Conservation (phyloP, 2,797 vertebrate genomes). For the Cuniculus paca region DNA sequence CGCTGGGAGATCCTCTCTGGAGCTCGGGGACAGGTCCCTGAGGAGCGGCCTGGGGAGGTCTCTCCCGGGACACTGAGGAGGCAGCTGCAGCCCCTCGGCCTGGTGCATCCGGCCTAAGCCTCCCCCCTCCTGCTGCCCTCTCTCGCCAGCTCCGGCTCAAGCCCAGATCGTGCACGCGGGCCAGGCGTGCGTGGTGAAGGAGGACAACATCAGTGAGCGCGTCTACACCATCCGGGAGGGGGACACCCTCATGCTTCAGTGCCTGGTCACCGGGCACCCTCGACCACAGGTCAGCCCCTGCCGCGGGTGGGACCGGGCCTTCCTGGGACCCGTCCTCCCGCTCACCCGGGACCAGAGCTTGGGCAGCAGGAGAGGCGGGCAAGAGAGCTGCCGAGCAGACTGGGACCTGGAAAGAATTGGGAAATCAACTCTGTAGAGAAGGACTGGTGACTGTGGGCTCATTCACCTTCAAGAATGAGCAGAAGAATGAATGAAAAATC, state of each 20-base stretch:
- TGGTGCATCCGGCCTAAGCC: conserved; percentile 27
- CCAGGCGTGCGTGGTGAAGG: conserved; percentile 98
- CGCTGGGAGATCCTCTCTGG: background rate
- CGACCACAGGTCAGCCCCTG: conserved; percentile 93
- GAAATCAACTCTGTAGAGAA: conserved; percentile 2
- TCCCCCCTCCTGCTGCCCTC: background rate
- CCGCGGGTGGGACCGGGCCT: background rate
- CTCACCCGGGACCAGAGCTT: background rate
- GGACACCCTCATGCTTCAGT: conserved; percentile 96
- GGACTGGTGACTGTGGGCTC: background rate
- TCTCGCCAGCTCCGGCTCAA: conserved; percentile 94
- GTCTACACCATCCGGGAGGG: conserved; percentile 99
- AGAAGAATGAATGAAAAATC: background rate
- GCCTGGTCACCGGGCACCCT: conserved; percentile 97
- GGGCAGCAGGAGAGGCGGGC: background rate
- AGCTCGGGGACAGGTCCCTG: background rate
- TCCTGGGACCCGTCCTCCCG: background rate
- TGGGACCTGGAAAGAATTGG: background rate
- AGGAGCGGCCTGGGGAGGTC: background rate
- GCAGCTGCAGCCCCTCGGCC: background rate
- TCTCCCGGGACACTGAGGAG: background rate
- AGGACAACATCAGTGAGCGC: conserved; percentile 98
- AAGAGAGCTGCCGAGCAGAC: background rate
- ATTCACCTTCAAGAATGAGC: background rate
- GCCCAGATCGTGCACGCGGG: conserved; percentile 98